Evolutionary conservation across 2,797 vertebrate species (phyloP), one percentile per base, ranked within the genome.

Genomic region (Falco berigora): DNA sequence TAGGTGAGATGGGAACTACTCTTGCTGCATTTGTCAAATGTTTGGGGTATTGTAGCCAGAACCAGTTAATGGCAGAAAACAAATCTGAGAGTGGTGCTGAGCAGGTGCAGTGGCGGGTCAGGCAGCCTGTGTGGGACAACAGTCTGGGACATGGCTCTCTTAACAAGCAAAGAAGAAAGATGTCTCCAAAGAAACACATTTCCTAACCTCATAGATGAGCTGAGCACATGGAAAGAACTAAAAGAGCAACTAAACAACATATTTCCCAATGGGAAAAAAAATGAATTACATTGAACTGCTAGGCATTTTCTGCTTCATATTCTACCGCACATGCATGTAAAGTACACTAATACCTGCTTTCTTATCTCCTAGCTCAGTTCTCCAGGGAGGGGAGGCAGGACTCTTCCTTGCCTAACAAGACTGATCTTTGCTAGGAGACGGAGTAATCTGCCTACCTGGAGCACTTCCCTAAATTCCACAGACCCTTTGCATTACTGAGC

Each of bases 1-100:
- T 67, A 71, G 72, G 94, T 93, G 79, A 89, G 77, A 94, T 42
- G 23, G 44, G 89, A 96, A 86, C 47, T 64, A 42, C 46, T 96
- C 74, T 83, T 44, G 46, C 69, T 89, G 23, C 44, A 68, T 86
- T 91, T 92, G 73, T 92, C 90, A 94, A 56, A 72, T 9, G 64
- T 46, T 63, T 44, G 36, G 40, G 61, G 19, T 23, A 64, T 19
- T 19, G 55, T 58, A 86, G 90, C 30, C 58, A 93, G 67, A 63
- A 74, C 52, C 66, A 72, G 73, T 77, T 92, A 94, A 36, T 2
- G 2, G 53, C 38, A 86, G 72, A 87, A 84, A 86, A 94, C 11
- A 52, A 79, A 82, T 86, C 49, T 73, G 50, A 69, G 71, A 64
- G 72, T 21, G 24, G 67, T 87, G 46, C 91, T 84, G 62, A 86